Conservation (phyloP, 2,797 vertebrate species). For the Smutsia temminckii region DNA sequence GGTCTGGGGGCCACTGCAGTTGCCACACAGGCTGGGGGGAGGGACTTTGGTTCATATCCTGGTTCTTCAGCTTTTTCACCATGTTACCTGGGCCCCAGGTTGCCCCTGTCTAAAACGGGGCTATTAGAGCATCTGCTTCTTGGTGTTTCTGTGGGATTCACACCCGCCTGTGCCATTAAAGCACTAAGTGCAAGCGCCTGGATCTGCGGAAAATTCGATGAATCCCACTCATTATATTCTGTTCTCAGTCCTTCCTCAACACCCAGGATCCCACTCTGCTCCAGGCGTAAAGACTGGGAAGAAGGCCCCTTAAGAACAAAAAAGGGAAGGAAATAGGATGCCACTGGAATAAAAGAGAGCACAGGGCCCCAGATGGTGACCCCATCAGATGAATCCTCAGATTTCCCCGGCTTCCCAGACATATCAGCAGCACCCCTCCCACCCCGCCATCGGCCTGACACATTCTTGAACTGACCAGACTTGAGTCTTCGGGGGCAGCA, state of each 20-base stretch:
- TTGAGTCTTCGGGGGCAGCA: not conserved
- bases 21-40: accelerated
- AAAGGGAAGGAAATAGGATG: not conserved
- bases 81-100: not conserved
- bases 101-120: not conserved
- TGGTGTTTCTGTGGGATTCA: not conserved
- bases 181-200: not conserved
- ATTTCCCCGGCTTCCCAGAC: not conserved
- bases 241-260: not conserved
- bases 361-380: too few relatives aligned
- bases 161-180: not conserved
- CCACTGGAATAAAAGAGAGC: not conserved
- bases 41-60: not conserved
- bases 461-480: not conserved
- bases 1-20: not conserved
- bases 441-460: not conserved
- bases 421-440: not conserved
- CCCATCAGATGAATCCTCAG: accelerated
- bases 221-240: not conserved
- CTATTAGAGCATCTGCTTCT: not conserved
- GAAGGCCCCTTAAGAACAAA: not conserved
- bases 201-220: not conserved
- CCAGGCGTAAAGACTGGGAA: accelerated
- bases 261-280: not conserved
- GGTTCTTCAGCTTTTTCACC: not conserved